Conservation (phyloP, 2,113 vertebrate species). For the Nematolebias whitei region DNA sequence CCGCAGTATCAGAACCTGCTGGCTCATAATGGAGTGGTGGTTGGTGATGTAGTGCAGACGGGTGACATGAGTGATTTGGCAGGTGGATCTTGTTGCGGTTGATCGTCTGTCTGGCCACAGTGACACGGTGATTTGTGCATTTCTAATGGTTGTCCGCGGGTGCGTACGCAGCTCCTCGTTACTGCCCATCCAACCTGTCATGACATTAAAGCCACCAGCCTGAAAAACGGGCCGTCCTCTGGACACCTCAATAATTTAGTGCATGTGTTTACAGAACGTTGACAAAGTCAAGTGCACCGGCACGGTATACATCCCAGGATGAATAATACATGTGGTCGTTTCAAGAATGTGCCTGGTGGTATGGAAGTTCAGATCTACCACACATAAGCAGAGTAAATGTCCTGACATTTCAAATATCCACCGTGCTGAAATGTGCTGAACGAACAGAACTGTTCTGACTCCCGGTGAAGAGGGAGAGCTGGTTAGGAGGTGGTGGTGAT, state of each 20-base stretch:
- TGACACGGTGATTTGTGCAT: constrained; percentile 61
- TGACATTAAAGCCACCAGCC: constrained; percentile 41
- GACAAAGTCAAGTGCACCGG: constrained; percentile 74
- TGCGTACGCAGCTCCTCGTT: constrained; percentile 68
- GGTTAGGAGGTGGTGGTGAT: constrained; percentile 27
- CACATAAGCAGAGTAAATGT: constrained; percentile 77
- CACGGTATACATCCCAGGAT: constrained; percentile 60
- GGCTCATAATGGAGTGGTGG: constrained; percentile 27
- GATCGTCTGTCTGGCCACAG: constrained; percentile 32
- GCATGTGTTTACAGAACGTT: constrained; percentile 76
- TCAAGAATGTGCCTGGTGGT: constrained; percentile 62
- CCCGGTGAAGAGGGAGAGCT: constrained; percentile 51
- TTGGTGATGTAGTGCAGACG: constrained; percentile 38
- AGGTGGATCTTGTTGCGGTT: constrained; percentile 38
- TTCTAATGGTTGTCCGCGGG: constrained; percentile 66
- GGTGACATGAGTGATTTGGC: constrained; percentile 57
- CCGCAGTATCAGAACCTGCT: constrained; percentile 19
- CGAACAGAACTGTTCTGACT: constrained; percentile 57
- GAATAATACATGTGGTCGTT: constrained; percentile 75
- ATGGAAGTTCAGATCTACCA: constrained; percentile 67
- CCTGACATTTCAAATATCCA: constrained; percentile 80
- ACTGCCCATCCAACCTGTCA: constrained; percentile 67
- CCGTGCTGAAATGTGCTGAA: constrained; percentile 71
- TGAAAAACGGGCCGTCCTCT: constrained; percentile 54
- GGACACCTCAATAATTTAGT: constrained; percentile 78